Base-by-base conservation (phyloP, 2,113 vertebrate genomes). In the Chaetura pelagica region DNA sequence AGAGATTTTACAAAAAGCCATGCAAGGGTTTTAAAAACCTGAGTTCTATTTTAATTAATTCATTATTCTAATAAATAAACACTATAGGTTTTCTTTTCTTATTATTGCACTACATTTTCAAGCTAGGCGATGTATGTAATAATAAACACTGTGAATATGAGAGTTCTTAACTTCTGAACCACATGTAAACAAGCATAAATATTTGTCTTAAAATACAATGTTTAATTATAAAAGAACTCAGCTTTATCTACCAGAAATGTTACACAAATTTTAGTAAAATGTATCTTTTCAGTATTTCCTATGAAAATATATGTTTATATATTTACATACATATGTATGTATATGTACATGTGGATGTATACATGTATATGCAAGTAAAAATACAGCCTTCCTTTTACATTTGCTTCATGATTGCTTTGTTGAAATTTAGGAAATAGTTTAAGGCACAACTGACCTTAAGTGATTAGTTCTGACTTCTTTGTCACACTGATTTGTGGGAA, bases 401-500 rank as follows among this genome's bases (percentile, higher is more conserved):
- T 93, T 87, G 57, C 74, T 72, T 23, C 66, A 78, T 52, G 48
- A 75, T 35, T 57, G 66, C 52, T 87, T 89, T 2, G 0, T 22
- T 91, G 74, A 93, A 91, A 93, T 79, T 72, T 82, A 93, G 71
- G 67, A 79, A 85, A 79, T 26, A 62, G 67, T 87, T 95, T 82
- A 42, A 90, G 63, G 84, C 67, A 68, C 49, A 54, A 62, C 82
- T 83, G 85, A 96, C 87, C 80, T 87, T 90, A 91, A 59, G 74
- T 86, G 67, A 91, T 90, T 52, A 88, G 54, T 94, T 91, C 88
- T 90, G 85, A 44, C 54, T 93, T 69, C 90, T 87, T 92, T 94
- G 81, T 95, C 90, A 94, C 72, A 59, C 75, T 94, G 90, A 95
- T 94, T 96, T 94, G 85, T 95, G 84, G 86, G 75, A 92, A 85